These are phyloP conservation scores for Pipistrellus pygmaeus DNA, from an alignment of 2,797 vertebrate species.

Conservation along the genomic window DNA sequence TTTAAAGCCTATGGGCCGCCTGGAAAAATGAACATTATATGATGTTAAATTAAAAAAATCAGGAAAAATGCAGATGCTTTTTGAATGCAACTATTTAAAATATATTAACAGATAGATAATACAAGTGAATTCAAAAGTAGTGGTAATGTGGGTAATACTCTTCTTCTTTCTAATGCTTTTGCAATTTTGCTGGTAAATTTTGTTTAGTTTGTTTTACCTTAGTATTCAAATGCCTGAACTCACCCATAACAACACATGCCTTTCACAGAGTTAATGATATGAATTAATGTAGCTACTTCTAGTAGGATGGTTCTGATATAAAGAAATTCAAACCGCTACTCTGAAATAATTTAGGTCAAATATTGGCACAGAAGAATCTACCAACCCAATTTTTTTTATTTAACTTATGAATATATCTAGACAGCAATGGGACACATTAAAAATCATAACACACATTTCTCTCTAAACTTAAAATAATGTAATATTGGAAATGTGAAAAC, in stretches of 20 bases:
- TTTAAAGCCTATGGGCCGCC: not conserved
- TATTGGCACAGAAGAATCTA: not conserved
- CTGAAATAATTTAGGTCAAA: conserved; percentile 40
- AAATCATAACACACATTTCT: not conserved
- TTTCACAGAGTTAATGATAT: conserved; percentile 20
- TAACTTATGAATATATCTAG: not conserved
- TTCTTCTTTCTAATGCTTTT: conserved; percentile 9
- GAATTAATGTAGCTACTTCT: not conserved
- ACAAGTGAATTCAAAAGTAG: not conserved
- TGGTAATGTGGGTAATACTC: not conserved
- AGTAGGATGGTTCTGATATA: not conserved
- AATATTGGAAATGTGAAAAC: not conserved
- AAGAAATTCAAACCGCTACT: not conserved
- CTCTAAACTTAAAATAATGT: not conserved
- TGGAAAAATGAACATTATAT: not conserved
- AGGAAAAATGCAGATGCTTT: not conserved
- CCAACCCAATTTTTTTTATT: not conserved
- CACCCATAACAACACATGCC: not conserved
- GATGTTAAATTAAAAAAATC: not conserved
- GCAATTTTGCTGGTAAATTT: not conserved
- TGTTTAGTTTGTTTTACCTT: not conserved
- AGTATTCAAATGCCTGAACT: not conserved
- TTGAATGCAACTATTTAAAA: not conserved
- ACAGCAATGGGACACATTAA: not conserved
- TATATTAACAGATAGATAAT: not conserved